These are phyloP conservation scores for Lepidurus packardi DNA, from an alignment of 1,140 invertebrate genomes.

Conservation along the genomic window DNA sequence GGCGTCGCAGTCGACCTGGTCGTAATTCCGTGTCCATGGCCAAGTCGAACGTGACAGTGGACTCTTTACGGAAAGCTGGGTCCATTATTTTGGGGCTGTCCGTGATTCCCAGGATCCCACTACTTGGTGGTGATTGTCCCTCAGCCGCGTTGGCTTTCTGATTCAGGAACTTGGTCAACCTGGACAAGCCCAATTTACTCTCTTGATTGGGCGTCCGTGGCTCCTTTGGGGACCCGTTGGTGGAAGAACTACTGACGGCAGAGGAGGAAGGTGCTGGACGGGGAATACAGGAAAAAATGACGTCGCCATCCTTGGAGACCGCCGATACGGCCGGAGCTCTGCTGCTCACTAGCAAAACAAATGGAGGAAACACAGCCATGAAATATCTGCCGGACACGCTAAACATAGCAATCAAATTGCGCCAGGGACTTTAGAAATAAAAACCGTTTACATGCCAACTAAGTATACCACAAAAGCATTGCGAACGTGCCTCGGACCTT, in stretches of 20 bases:
- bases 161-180: constrained; percentile 19
- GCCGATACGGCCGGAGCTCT: background rate
- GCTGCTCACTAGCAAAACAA: background rate
- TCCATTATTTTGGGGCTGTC: constrained; percentile 2
- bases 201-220: constrained; percentile 20
- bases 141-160: background rate
- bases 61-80: background rate
- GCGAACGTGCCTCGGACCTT: background rate
- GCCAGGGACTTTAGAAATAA: background rate
- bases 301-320: constrained; percentile 13
- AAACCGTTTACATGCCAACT: background rate
- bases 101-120: background rate
- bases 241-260: background rate
- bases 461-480: background rate
- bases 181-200: constrained; percentile 15
- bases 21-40: constrained; percentile 23
- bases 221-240: constrained; percentile 12
- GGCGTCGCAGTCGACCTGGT: constrained; percentile 25
- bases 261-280: constrained; percentile 8
- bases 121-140: constrained; percentile 10
- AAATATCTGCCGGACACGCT: background rate
- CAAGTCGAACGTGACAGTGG: constrained; percentile 23
- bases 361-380: background rate
- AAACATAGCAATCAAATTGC: constrained; percentile 10
- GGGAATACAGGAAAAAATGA: constrained; percentile 15